These are phyloP conservation scores for Ptilonorhynchus violaceus DNA, from an alignment of 2,113 vertebrate species.

Conservation along the genomic window DNA sequence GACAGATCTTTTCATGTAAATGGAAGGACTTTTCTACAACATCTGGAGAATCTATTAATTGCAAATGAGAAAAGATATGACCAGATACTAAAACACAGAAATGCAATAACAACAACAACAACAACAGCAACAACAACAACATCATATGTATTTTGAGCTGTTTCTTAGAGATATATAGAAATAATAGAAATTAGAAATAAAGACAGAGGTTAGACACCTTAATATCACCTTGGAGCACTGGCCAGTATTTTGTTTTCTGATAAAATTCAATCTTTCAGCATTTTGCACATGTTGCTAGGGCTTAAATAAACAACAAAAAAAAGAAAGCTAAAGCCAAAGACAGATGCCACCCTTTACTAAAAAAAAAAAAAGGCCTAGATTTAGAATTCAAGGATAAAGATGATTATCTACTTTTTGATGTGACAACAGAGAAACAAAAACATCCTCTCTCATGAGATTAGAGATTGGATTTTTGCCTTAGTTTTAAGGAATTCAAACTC, in stretches of 20 bases:
- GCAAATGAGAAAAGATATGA: neutral
- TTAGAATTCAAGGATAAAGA: neutral
- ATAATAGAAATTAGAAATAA: neutral
- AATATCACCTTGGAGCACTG: neutral
- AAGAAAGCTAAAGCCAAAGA: neutral
- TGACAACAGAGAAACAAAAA: neutral
- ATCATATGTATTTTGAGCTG: neutral
- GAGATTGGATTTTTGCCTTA: neutral
- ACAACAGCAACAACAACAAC: neutral
- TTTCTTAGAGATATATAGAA: neutral
- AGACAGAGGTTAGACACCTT: neutral
- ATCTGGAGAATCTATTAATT: neutral
- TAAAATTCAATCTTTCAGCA: neutral
- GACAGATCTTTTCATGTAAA: neutral
- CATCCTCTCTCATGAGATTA: neutral
- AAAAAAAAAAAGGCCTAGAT: neutral
- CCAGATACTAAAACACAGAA: neutral
- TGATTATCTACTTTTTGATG: neutral
- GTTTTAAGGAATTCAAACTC: neutral
- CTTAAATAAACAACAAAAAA: neutral
- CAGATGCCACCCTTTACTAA: neutral
- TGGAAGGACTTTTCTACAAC: neutral
- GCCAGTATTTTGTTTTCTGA: neutral
- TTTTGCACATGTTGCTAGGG: neutral
- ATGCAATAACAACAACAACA: neutral